Evolutionary conservation across 2,797 vertebrate species (phyloP).

Genomic region (Crocidura indochinensis): DNA sequence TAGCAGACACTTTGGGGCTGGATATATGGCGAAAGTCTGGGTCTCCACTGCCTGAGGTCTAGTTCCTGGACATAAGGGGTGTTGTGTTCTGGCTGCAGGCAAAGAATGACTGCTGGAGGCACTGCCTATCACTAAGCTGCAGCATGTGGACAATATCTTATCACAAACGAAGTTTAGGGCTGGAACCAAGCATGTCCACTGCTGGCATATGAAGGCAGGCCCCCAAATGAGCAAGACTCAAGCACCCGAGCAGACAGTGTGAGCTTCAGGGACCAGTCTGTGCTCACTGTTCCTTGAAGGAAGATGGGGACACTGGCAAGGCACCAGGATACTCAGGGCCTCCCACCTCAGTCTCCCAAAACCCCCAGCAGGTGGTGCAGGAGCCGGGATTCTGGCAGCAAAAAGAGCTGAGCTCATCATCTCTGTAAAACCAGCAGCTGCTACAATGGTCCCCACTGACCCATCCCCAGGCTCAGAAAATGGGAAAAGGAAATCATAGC

Average conservation of each 20-base stretch:
- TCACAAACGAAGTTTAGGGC: neutral
- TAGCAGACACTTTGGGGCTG: no score
- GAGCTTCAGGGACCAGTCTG: neutral
- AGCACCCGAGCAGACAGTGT: neutral
- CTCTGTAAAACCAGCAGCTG: conserved; percentile 59
- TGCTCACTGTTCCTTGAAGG: neutral
- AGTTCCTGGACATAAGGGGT: no score
- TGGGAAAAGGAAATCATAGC: neutral
- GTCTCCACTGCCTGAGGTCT: no score
- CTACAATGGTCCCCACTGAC: neutral
- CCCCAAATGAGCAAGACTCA: neutral
- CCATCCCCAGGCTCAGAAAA: neutral
- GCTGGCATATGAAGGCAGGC: neutral
- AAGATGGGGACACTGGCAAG: neutral
- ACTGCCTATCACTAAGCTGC: neutral
- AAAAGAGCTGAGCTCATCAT: conserved; percentile 66
- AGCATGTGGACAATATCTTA: neutral
- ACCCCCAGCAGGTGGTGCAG: conserved; percentile 67
- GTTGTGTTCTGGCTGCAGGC: no score
- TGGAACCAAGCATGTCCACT: neutral
- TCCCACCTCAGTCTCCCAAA: conserved; percentile 32
- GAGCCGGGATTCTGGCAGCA: conserved; percentile 44
- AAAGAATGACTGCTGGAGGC: no score
- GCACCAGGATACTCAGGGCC: neutral
- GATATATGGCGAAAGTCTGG: no score